A percentile compares a stretch with the other conserved stretches of the same genome.
phyloP scores from a whole-genome alignment of 2,888 invertebrate genomes.

The Euclidia mi region DNA sequence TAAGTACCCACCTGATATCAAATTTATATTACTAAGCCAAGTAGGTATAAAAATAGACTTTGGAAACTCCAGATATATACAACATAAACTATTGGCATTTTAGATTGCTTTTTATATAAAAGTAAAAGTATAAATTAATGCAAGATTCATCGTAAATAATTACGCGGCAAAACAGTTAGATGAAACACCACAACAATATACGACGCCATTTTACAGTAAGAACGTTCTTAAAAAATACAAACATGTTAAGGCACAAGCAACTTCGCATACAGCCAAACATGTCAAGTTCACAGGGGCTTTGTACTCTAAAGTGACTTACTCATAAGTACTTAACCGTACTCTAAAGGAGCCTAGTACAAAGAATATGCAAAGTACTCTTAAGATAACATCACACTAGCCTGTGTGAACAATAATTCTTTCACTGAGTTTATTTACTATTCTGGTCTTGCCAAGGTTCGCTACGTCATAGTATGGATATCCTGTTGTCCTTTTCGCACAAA shows the following conservation, averaged over 20 bases:
- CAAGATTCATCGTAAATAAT: no score
- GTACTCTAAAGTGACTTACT: slow-evolving; percentile 45
- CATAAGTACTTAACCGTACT: slow-evolving; percentile 30
- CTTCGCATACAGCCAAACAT: slow-evolving; percentile 12
- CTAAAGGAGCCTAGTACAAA: slow-evolving; percentile 29
- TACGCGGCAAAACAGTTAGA: no score
- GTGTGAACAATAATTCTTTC: slow-evolving; percentile 35
- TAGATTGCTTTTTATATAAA: no score
- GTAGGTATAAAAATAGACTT: no score
- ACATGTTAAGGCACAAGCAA: slow-evolving; percentile 18
- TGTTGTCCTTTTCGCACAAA: no score
- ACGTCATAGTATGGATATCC: slow-evolving; percentile 9
- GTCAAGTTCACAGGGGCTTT: slow-evolving; percentile 39
- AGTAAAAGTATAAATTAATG: no score
- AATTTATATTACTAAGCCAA: no score
- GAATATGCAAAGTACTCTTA: slow-evolving; percentile 38
- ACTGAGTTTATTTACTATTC: slow-evolving; percentile 23
- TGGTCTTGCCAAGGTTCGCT: slow-evolving; percentile 23
- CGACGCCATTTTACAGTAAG: neutral
- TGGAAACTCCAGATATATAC: no score
- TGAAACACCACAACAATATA: no score
- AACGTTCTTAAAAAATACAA: slow-evolving; percentile 1
- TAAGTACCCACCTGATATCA: no score
- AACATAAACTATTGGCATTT: no score
- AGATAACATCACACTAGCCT: slow-evolving; percentile 40